Evolutionary conservation across 2,113 vertebrate species (phyloP), one percentile per base, ranked within the genome.

Genomic region (Junco hyemalis): DNA sequence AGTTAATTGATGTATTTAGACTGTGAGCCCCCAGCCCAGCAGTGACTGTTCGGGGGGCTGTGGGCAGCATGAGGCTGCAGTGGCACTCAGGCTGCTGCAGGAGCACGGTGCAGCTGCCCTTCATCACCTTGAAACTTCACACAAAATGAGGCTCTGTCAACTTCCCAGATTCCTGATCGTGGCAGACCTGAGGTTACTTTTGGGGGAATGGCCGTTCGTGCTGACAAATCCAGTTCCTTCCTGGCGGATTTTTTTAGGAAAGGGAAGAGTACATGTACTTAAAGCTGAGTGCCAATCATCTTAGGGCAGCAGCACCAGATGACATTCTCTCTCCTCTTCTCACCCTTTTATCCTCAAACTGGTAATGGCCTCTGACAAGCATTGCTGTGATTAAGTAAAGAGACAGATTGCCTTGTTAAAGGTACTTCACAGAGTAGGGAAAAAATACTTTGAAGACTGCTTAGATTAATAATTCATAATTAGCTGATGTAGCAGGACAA

Each of bases 401-500:
- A 94, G 50, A 31, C 25, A 80, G 54, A 80, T 69, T 93, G 57
- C 22, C 33, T 86, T 59, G 33, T 77, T 95, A 86, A 51, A 76
- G 23, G n/a, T 69, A 40, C n/a, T 82, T 69, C 44, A 71, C 12
- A 45, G 50, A 61, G 25, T 23, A 88, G 54, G 59, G 26, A 66
- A 91, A 95, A 87, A 90, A 16, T 69, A 53, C 71, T 86, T 60
- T 61, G 35, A 87, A 33, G 51, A 33, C 44, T 80, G 24, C n/a
- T 86, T 86, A 70, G 72, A 44, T 92, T 88, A 94, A 73, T 90
- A 81, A 94, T 92, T 86, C 60, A 66, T 73, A 83, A 42, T 90
- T 90, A 92, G 69, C 64, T 95, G 88, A 93, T 81, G 33, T 56
- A 71, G 64, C 82, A 92, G 80, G 73, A 57, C 82, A 92, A 92